Conservation (phyloP, 2,797 vertebrate species). For the Ctenopoma kingsleyae region DNA sequence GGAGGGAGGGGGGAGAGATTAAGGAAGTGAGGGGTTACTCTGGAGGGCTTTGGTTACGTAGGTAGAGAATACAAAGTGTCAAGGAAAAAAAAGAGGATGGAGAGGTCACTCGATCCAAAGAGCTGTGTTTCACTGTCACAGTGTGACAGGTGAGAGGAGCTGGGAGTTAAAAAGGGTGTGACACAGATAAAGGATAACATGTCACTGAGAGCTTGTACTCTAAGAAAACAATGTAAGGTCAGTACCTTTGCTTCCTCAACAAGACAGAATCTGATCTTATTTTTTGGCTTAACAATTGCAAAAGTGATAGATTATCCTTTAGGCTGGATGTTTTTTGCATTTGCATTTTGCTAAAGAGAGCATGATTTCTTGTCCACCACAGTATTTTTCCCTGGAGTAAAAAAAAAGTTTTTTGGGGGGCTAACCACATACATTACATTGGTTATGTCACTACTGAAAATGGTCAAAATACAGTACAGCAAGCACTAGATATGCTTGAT, state of each 20-base stretch:
- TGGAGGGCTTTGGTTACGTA: slow-evolving; percentile 77
- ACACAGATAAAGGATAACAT: slow-evolving; percentile 71
- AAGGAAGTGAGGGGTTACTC: slow-evolving; percentile 66
- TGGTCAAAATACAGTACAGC: no score
- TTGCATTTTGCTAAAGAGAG: background rate
- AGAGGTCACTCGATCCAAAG: slow-evolving; percentile 61
- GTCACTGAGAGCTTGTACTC: slow-evolving; percentile 52
- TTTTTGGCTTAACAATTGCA: background rate
- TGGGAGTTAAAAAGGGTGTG: slow-evolving; percentile 61
- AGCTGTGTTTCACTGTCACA: slow-evolving; percentile 67
- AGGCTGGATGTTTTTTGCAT: background rate
- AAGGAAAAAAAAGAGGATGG: slow-evolving; percentile 50
- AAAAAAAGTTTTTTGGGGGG: no score
- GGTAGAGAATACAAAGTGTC: slow-evolving; percentile 78
- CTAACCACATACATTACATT: no score
- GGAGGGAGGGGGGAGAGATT: slow-evolving; percentile 32
- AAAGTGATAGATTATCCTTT: background rate
- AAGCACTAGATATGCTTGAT: no score
- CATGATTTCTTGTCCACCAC: background rate
- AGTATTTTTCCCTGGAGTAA: no score
- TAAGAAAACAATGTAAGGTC: slow-evolving; percentile 57
- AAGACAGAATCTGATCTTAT: background rate
- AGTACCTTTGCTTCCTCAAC: slow-evolving; percentile 36
- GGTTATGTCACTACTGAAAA: no score
- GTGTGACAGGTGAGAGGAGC: slow-evolving; percentile 70